Conservation (phyloP, 2,113 vertebrate genomes). For the Ochotona princeps region DNA sequence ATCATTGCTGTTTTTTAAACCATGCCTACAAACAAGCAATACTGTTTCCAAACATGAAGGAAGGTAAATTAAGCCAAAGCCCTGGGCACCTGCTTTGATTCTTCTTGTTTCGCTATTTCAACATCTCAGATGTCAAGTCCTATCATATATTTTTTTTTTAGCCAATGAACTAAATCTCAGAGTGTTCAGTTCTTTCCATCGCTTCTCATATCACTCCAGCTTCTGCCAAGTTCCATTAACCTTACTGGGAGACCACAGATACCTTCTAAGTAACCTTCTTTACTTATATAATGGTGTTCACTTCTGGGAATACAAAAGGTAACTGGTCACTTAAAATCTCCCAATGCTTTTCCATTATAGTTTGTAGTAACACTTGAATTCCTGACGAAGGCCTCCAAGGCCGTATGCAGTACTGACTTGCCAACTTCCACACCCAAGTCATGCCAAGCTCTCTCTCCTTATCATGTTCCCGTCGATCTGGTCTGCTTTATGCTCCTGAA, state of each 20-base stretch:
- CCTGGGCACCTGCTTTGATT: neutral
- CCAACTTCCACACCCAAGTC: neutral
- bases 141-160: neutral
- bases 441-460: neutral
- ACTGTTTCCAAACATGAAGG: neutral
- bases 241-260: neutral
- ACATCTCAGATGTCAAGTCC: neutral
- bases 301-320: neutral
- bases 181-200: neutral
- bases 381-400: neutral
- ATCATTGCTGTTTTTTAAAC: neutral
- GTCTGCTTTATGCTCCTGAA: neutral
- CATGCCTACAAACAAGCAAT: neutral
- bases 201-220: too few species aligned
- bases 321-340: neutral
- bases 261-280: neutral
- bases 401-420: neutral
- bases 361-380: neutral
- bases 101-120: neutral
- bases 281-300: neutral
- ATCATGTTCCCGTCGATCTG: neutral
- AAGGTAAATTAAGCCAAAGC: neutral
- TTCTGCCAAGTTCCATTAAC: neutral
- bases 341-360: neutral
- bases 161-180: neutral